Evolutionary conservation across 37 sponge, comb jelly and placozoan species (phyloP), one percentile per base, ranked within the genome.

Genomic region (Beroe ovata): DNA sequence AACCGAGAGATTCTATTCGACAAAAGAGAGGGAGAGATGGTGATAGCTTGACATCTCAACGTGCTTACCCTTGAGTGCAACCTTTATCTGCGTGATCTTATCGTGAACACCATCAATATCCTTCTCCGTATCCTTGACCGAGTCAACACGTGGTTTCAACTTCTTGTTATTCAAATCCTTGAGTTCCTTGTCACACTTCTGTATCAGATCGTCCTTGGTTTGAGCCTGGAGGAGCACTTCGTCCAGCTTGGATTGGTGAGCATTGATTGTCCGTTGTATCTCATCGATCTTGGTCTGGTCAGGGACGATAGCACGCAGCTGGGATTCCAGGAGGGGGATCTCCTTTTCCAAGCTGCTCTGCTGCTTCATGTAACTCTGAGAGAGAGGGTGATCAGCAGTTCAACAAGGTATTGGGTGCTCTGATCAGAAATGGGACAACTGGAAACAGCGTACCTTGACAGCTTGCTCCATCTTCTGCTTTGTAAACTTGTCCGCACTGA

Each of bases 51-150:
- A n/a, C n/a, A n/a, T n/a, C n/a, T n/a, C n/a, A n/a, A n/a, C n/a
- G n/a, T n/a, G n/a, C n/a, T n/a, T 6, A 77, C 84, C 94, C 60
- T 94, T 94, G 42, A 94, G 94, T 22, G 92, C 91, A 29, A 98
- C 99, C 19, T 88, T 93, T 18, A 95, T 94, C 60, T 95, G 95
- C 0, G 96, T 94, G 18, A 98, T 94, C 60, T 89, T 66, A 2
- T 40, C 91, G 29, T 88, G 90, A n/a, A 72, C 29, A 14, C 25
- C 58, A 60, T 94, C 93, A 0, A 98, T 92, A 32, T 98, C 96
- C 11, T 72, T 88, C 25, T 29, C 58, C n/a, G 47, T 62, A 8
- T 89, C 39, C 63, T 21, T 19, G 62, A 60, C 23, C 21, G 64
- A 62, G 20, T 89, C 89, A 30, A 38, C 11, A 4, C 33, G 84